Conservation (phyloP, 1,140 invertebrate genomes). For the Drosophila auraria region DNA sequence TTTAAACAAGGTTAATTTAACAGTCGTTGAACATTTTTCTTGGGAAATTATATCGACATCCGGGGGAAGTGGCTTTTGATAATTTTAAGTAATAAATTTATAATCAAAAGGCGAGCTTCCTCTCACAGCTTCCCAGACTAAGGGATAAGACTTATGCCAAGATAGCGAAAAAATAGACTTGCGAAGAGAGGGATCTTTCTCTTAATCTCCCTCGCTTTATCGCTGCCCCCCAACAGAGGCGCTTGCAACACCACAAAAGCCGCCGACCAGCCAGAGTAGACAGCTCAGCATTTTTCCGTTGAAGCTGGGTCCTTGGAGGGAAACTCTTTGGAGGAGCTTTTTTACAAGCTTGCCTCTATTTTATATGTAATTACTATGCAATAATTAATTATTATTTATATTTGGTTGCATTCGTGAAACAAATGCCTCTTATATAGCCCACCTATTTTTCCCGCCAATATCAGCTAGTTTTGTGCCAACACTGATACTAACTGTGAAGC, state of each 20-base stretch:
- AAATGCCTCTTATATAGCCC: background rate
- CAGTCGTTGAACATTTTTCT: background rate
- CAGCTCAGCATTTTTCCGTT: background rate
- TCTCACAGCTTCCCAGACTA: background rate
- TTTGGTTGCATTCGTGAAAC: background rate
- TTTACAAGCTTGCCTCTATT: too few species aligned
- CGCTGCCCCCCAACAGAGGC: conserved; percentile 8
- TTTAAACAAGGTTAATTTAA: background rate
- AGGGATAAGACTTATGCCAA: background rate
- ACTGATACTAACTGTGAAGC: conserved; percentile 65
- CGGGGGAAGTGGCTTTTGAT: conserved; percentile 13
- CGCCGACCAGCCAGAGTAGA: background rate
- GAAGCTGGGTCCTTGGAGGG: background rate
- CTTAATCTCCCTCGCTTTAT: conserved; percentile 11
- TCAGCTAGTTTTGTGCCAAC: conserved; percentile 30
- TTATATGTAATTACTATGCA: too few species aligned
- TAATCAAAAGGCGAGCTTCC: conserved; percentile 3
- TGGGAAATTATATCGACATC: background rate
- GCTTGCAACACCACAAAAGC: background rate
- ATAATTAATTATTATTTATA: background rate
- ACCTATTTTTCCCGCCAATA: background rate
- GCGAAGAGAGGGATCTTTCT: background rate
- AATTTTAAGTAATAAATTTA: background rate
- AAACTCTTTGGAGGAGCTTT: background rate
- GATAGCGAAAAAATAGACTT: conserved; percentile 21